Evolutionary conservation across 2,113 vertebrate genomes (phyloP), one percentile per base, ranked within the genome.

Genomic region (Gobiocypris rarus): DNA sequence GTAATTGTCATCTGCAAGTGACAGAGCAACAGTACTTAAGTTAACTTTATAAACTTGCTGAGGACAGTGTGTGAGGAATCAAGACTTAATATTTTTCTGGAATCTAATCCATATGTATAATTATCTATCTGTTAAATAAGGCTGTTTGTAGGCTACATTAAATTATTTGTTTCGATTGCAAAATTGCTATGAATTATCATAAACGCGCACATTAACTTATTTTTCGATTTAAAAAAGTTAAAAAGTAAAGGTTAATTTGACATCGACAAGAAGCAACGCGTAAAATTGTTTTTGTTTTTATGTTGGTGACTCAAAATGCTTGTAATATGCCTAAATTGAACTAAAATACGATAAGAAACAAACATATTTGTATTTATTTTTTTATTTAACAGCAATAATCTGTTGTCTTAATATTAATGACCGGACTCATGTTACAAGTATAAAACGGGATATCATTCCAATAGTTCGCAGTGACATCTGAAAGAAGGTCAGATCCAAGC

Each of bases 401-500:
- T 19, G 24, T 4, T 52, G 48, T 15, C 26, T 31, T 31, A 52
- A 75, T 31, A 50, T 31, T 54, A 19, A 28, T 19, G 3, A 50
- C 73, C 48, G 26, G 48, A 28, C 26, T 71, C 41, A 22, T 93
- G 86, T 87, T n/a, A 45, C 3, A 50, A 80, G 26, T 38, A 80
- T 26, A 80, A 73, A 65, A 65, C 34, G 43, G 34, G 34, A 61
- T 24, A 61, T 61, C 56, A 78, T 45, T 41, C 52, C 76, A 15
- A 59, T 78, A 78, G 54, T 24, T 61, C 11, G 22, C 52, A 3
- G 58, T 65, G 77, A 65, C 59, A 80, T 80, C 9, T 50, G 24
- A 50, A 80, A 87, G 45, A 86, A 87, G 86, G 84, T 86, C 87
- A 87, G 81, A 82, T 89, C 90, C 86, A 87, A 89, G 88, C 85